These are phyloP conservation scores for rat (Rattus norvegicus) DNA, from an alignment of 2,113 vertebrate genomes.

Conservation along the genomic window GRCr8 NC_086019.1:6607001-6607500, in stretches of 20 bases:
- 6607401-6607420: not conserved
- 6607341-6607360: not conserved
- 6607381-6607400: not conserved
- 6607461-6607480: not conserved
- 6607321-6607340: not conserved
- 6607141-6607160: not conserved
- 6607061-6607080: not conserved
- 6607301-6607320: not conserved
- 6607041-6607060: not conserved
- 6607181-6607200: not conserved
- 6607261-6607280: not conserved
- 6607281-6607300: not conserved
- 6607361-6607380: not conserved
- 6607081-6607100: not conserved
- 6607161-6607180: not conserved
- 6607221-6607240: not conserved
- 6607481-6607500: not conserved
- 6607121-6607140: not conserved
- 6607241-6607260: not conserved
- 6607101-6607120: not conserved
- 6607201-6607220: not conserved
- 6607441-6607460: not conserved
- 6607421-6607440: not conserved
- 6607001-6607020: not conserved
- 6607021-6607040: not conserved